Percentiles rank a stretch among this genome's conserved stretches.
Evolutionary conservation across 2,888 invertebrate genomes (phyloP).

Genomic region (Odontomyia ornata): DNA sequence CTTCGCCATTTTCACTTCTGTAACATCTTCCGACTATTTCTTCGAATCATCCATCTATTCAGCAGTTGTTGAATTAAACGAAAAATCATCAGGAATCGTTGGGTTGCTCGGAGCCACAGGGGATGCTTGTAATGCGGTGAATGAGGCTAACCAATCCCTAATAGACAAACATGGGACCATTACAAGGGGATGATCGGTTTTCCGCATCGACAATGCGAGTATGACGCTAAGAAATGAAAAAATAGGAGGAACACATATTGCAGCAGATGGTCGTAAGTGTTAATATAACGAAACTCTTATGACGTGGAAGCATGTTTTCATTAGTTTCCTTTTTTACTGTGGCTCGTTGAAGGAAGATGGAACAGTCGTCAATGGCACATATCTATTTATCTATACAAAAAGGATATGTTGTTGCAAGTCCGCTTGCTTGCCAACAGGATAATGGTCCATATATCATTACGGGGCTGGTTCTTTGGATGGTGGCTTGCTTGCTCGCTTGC

Average conservation of each 20-base stretch:
- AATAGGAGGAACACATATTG: conserved; percentile 25
- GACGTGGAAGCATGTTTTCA: conserved; percentile 39
- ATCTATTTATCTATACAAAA: conserved; percentile 35
- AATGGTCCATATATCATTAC: conserved; percentile 33
- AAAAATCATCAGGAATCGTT: conserved; percentile 22
- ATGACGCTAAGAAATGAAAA: conserved; percentile 14
- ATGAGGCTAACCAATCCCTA: conserved; percentile 30
- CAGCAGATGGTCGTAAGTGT: conserved; percentile 35
- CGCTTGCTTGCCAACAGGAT: conserved; percentile 23
- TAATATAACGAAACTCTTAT: conserved; percentile 40
- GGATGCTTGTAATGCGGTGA: conserved; percentile 8
- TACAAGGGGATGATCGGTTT: conserved; percentile 35
- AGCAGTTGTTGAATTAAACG: conserved; percentile 35
- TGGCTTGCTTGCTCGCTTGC: neutral
- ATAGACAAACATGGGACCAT: conserved; percentile 4
- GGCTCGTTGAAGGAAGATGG: conserved; percentile 13
- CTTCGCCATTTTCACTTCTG: neutral
- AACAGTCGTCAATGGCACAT: conserved; percentile 22
- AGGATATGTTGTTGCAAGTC: conserved; percentile 26
- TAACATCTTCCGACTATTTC: neutral
- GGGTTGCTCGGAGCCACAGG: neutral
- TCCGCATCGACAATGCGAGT: conserved; percentile 16
- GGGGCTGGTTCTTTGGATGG: conserved; percentile 8
- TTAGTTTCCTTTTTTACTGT: conserved; percentile 20
- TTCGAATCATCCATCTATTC: conserved; percentile 9